Conservation (phyloP, 2,113 vertebrate genomes). For the Isichthys henryi region DNA sequence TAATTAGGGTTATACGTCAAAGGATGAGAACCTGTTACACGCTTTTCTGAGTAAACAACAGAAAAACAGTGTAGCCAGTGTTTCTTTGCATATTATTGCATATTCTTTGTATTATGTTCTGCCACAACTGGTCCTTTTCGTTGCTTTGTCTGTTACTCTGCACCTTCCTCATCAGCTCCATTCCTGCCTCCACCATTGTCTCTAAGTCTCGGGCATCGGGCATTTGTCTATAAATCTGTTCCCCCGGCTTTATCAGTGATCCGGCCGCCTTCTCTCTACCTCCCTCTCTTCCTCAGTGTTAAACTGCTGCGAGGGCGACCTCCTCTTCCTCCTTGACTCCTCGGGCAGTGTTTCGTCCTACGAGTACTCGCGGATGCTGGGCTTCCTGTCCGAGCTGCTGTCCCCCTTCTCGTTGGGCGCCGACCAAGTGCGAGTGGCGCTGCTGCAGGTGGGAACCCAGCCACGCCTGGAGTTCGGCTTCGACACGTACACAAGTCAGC, state of each 20-base stretch:
- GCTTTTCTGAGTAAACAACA: background rate
- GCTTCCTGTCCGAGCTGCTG: slow-evolving; percentile 79
- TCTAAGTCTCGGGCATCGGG: background rate
- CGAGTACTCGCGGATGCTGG: slow-evolving; percentile 76
- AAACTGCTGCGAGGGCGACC: slow-evolving; percentile 72
- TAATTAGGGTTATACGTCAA: background rate
- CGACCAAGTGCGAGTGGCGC: slow-evolving; percentile 69
- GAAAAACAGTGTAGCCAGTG: background rate
- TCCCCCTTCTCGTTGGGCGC: slow-evolving; percentile 72
- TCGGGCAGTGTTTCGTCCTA: slow-evolving; percentile 86
- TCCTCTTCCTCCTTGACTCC: slow-evolving; percentile 86
- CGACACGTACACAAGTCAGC: slow-evolving; percentile 43
- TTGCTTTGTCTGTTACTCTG: background rate
- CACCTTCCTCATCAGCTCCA: background rate
- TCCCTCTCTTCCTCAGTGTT: slow-evolving; percentile 42
- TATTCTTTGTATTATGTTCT: no score
- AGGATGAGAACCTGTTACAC: background rate
- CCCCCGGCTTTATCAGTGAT: background rate
- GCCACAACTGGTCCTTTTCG: background rate
- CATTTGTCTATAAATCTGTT: background rate
- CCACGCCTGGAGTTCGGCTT: slow-evolving; percentile 83
- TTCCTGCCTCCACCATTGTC: background rate
- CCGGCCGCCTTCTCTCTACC: background rate
- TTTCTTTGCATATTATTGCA: no score
- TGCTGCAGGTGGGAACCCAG: slow-evolving; percentile 80